Evolutionary conservation across 2,888 invertebrate species (phyloP), one percentile per base, ranked within the genome.

Genomic region (Epicampocera succincta): DNA sequence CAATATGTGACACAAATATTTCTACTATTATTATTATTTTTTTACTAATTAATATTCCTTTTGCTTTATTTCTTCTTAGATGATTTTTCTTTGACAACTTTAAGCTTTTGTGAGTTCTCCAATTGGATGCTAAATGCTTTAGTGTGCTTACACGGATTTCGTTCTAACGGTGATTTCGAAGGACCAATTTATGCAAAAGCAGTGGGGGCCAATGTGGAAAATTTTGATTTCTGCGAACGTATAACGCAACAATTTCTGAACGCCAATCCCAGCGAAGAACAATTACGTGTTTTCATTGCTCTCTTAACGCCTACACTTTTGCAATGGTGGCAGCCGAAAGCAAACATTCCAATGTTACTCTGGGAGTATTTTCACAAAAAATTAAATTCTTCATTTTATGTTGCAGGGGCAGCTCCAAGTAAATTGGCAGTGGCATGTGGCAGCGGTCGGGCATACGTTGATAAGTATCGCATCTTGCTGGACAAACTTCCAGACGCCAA

Each of bases 301-400:
- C 79, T 92, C 1, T 77, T 93, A 50, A 89, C 90, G 42, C 90
- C 89, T 11, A 87, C 92, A n/a, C 87, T 91, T 21, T 86, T 89
- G 44, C 90, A 92, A 21, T 92, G 87, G 86, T 93, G 92, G 92
- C 90, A 91, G 33, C 91, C 92, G 11, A 91, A 91, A 83, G 91
- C 91, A 11, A 91, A 92, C 77, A 90, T 92, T 58, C 87, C 93
- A 17, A 91, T 92, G 77, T 87, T 91, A 50, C 87, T 93, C 2
- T 93, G 93, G 93, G 93, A 93, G 84, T 92, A 92, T 86, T 93
- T 93, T 85, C 92, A 93, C 85, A 92, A 92, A 72, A 91, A 92
- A 86, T 88, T 94, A 4, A 93, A 93, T 85, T 91, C 92, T 42
- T 91, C 92, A 2, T 93, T 93, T 85, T 89, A 92, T 76, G 85